Evolutionary conservation across 2,888 invertebrate species (phyloP).

Genomic region (Eristalis tenax): DNA sequence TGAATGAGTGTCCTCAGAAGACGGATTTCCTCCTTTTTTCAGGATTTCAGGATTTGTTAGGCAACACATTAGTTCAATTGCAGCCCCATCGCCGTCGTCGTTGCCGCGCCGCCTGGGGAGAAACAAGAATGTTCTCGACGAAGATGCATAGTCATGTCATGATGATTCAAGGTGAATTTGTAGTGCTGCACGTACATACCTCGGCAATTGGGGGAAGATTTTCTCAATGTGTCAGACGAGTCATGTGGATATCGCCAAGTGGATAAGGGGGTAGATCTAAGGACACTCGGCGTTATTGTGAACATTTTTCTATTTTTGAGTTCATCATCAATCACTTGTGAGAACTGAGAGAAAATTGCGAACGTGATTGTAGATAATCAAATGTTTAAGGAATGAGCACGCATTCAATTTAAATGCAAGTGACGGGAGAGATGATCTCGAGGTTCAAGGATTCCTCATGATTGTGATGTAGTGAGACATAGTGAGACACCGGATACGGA

Average conservation of each 20-base stretch:
- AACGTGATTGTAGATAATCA: not conserved
- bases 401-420: no score
- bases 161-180: conserved; percentile 1
- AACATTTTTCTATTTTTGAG: not conserved
- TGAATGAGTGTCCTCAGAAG: conserved; percentile 49
- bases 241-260: not conserved
- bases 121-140: not conserved
- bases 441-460: no score
- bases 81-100: not conserved
- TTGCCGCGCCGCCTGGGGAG: not conserved
- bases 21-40: conserved; percentile 23
- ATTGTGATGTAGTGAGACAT: no score
- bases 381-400: not conserved
- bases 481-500: no score
- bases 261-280: not conserved
- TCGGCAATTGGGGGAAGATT: not conserved
- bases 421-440: not conserved
- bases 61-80: conserved; percentile 51
- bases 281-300: not conserved
- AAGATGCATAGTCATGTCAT: conserved; percentile 26
- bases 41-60: conserved; percentile 47
- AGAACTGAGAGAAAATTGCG: not conserved
- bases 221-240: not conserved
- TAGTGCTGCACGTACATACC: not conserved
- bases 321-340: not conserved